Conservation (phyloP, 1,140 invertebrate genomes). For the Nymphalis io region DNA sequence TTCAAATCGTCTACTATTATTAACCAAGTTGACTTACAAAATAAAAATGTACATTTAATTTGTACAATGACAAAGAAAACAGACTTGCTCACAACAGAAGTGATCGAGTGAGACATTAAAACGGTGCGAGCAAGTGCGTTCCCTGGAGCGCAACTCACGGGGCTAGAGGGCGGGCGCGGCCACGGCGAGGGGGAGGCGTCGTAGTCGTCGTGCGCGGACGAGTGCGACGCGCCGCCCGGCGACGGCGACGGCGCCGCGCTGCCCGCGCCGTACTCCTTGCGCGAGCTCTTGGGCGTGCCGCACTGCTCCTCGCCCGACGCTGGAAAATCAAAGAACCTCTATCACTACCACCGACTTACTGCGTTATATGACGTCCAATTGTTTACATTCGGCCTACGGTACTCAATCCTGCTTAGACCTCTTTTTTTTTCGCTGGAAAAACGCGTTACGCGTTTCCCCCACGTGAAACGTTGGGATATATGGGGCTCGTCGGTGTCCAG, state of each 20-base stretch:
- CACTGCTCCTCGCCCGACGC: conserved; percentile 92
- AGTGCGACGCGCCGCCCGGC: conserved; percentile 89
- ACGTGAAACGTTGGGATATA: no score
- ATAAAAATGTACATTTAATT: neutral
- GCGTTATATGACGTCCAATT: no score
- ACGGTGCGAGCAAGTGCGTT: no score
- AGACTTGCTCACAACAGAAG: conserved; percentile 6
- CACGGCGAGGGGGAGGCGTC: conserved; percentile 91
- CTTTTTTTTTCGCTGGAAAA: no score
- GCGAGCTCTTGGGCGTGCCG: conserved; percentile 86
- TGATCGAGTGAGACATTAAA: neutral
- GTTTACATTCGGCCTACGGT: no score
- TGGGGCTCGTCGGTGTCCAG: no score
- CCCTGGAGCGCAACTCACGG: conserved; percentile 83
- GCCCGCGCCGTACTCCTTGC: conserved; percentile 83
- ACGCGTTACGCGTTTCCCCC: no score
- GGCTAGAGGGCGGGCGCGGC: conserved; percentile 94
- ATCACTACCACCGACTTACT: neutral
- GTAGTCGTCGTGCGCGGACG: conserved; percentile 94
- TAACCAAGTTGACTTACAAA: neutral
- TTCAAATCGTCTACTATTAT: neutral
- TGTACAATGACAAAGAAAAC: conserved; percentile 8
- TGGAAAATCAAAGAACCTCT: conserved; percentile 60
- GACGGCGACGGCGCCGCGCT: conserved; percentile 82
- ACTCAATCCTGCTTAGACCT: no score